Evolutionary conservation across 2,797 vertebrate species (phyloP).

Genomic region (Chaetophractus vellerosus): DNA sequence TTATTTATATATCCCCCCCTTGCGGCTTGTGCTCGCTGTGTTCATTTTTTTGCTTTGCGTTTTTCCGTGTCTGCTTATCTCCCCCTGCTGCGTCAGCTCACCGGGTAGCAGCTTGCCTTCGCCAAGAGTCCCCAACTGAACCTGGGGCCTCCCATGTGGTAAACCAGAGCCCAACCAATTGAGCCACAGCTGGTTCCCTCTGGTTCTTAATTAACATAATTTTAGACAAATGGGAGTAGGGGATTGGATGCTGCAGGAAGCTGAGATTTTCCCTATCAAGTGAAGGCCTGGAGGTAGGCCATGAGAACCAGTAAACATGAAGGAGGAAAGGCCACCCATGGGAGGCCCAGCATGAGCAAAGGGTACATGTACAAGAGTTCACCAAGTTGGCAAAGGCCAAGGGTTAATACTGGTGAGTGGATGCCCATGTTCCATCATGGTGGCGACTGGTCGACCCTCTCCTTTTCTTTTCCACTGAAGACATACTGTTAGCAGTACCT

Average conservation of each 20-base stretch:
- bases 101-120: too few relatives aligned
- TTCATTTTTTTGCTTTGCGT: too few relatives aligned
- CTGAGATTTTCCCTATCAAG: not conserved
- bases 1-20: too few relatives aligned
- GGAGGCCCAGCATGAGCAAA: not conserved
- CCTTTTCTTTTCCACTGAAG: not conserved
- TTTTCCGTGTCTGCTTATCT: too few relatives aligned
- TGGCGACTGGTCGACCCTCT: not conserved
- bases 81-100: too few relatives aligned
- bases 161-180: too few relatives aligned
- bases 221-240: constrained; percentile 13
- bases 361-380: not conserved
- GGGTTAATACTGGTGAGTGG: not conserved
- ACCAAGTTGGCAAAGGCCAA: not conserved
- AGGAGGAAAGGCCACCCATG: not conserved
- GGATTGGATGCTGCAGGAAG: not conserved
- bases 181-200: too few relatives aligned
- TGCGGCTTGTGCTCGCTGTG: too few relatives aligned
- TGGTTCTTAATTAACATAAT: constrained; percentile 13
- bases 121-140: too few relatives aligned
- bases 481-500: not conserved
- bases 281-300: not conserved
- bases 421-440: not conserved
- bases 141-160: too few relatives aligned
- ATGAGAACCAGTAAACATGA: constrained; percentile 1